Evolutionary conservation across 2,797 vertebrate species (phyloP), one percentile per base, ranked within the genome.

Genomic region (Artibeus jamaicensis): DNA sequence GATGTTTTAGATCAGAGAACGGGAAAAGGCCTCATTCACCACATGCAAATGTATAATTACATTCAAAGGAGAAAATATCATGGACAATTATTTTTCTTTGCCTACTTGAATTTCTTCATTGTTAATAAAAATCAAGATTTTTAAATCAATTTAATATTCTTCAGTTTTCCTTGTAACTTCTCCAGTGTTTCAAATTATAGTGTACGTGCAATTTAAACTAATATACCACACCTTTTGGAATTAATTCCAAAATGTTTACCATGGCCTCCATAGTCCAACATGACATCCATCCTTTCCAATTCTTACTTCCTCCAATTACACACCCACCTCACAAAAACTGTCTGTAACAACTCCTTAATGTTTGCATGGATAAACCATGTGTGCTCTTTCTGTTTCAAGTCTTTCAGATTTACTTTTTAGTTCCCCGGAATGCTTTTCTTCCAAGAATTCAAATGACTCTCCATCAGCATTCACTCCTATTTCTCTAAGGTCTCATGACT

Each of bases 281-380:
- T 77, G 32, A 44, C 15, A 3, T 34, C 7, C 2, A 34, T 65
- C 14, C 16, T 73, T 42, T 9, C 10, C 12, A 59, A 2, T 62
- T 29, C 10, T n/a, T 39, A 55, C 39, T 68, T 93, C 29, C 32
- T 82, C 86, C 1, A 14, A 6, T 10, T n/a, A 32, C 24, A 68
- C 59, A 24, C 21, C 48, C 16, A 42, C 3, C 9, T 32, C 16
- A 53, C 26, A 12, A 57, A 10, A 50, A 0, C 9, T 34, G 2
- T 5, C 9, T 2, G 21, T 14, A 76, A 15, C 1, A 78, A 2
- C 26, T 73, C 32, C 59, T 79, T 39, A 22, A 39, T 44, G 18
- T 68, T 68, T 6, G 10, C 55, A n/a, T 1, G 37, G 29, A 39
- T 3, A 29, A 0, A 7, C 5, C 8, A 16, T 2, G 1, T 3